phyloP scores from a whole-genome alignment of 1,140 invertebrate species.

The Aphelenchoides avenae region DNA sequence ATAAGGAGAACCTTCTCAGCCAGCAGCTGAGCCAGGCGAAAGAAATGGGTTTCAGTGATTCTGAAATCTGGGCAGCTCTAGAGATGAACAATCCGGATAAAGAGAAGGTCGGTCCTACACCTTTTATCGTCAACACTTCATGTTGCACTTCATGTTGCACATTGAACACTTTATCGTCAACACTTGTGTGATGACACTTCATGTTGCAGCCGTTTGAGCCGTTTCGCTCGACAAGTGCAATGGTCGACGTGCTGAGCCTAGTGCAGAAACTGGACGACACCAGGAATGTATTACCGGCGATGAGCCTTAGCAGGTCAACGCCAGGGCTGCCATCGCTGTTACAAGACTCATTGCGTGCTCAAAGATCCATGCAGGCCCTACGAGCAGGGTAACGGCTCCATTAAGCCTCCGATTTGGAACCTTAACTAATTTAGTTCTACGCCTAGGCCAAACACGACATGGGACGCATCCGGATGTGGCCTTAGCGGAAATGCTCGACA shows the following conservation, averaged over 20 bases:
- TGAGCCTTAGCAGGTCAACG: not conserved
- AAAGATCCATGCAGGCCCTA: not conserved
- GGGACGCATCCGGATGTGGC: not conserved
- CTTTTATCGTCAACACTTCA: not conserved
- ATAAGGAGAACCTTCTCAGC: no score
- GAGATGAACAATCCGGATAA: slow-evolving; percentile 21
- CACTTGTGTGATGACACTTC: not conserved
- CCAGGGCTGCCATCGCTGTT: not conserved
- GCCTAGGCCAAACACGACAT: not conserved
- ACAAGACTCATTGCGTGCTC: not conserved
- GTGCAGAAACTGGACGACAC: slow-evolving; percentile 20
- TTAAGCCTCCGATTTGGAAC: not conserved
- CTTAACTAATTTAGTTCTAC: not conserved
- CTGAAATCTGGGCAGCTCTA: slow-evolving; percentile 23
- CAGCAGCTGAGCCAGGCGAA: slow-evolving; percentile 20
- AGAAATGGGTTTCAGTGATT: slow-evolving; percentile 18
- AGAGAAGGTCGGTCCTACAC: slow-evolving; percentile 11
- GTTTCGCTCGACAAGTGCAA: slow-evolving; percentile 21
- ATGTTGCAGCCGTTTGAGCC: slow-evolving; percentile 25
- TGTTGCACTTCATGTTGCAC: not conserved
- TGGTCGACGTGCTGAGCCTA: slow-evolving; percentile 28
- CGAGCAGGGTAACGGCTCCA: not conserved
- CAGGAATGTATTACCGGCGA: not conserved
- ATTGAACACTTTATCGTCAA: not conserved
- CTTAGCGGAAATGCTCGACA: no score